phyloP scores from a whole-genome alignment of 2,113 vertebrate genomes.

The Barbus barbus region DNA sequence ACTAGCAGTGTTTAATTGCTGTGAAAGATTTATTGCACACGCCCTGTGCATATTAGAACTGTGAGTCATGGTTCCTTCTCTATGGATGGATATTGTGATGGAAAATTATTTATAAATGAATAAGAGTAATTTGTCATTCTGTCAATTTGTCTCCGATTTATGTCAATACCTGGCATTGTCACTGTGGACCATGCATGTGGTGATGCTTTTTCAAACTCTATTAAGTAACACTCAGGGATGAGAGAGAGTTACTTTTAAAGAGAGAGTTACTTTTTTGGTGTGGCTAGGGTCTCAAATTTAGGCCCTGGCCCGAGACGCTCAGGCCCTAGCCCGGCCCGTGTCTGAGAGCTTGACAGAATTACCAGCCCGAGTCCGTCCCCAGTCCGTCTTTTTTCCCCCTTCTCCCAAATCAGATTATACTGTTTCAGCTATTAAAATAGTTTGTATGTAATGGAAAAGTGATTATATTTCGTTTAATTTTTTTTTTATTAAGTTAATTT shows the following conservation, averaged over 20 bases:
- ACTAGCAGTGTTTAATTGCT: background rate
- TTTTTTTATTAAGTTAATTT: too few species aligned
- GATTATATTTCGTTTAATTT: too few species aligned
- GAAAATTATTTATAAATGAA: constrained; percentile 19
- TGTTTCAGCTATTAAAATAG: too few species aligned
- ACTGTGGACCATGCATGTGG: background rate
- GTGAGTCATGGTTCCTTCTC: constrained; percentile 2
- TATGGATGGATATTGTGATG: background rate
- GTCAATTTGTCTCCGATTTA: background rate
- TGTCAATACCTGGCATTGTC: background rate
- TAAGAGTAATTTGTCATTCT: background rate
- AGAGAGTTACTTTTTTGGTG: too few species aligned
- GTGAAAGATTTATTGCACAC: background rate
- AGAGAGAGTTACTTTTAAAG: background rate
- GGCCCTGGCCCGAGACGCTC: too few species aligned
- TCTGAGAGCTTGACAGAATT: too few species aligned
- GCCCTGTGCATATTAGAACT: background rate
- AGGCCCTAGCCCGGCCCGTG: too few species aligned
- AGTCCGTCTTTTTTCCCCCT: too few species aligned
- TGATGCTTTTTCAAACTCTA: background rate
- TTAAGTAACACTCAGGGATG: background rate
- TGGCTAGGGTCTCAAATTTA: too few species aligned
- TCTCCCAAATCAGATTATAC: too few species aligned
- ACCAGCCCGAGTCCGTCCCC: too few species aligned
- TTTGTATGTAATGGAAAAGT: too few species aligned